Conservation (phyloP, 1,140 invertebrate genomes). For the Drosophila lini region DNA sequence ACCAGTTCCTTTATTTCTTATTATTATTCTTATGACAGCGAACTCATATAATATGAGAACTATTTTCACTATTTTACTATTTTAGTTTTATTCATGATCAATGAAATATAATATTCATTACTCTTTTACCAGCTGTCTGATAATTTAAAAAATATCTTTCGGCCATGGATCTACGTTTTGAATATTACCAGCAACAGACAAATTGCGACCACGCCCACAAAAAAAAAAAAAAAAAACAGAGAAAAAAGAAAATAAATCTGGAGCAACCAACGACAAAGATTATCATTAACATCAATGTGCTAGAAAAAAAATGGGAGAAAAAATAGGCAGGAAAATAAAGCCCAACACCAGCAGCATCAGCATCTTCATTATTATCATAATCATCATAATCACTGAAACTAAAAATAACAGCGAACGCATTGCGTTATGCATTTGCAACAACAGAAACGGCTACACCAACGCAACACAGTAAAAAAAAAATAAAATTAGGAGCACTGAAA, state of each 20-base stretch:
- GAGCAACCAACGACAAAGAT: conserved; percentile 12
- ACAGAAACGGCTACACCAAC: conserved; percentile 16
- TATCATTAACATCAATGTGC: conserved; percentile 53
- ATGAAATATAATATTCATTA: neutral
- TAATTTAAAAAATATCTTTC: neutral
- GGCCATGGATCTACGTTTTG: neutral
- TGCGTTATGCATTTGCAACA: conserved; percentile 55
- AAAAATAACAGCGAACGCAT: conserved; percentile 72
- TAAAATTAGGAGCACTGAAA: neutral
- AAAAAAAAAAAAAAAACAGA: neutral
- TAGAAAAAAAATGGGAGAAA: conserved; percentile 33
- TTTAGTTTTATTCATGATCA: neutral
- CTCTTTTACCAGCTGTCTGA: neutral
- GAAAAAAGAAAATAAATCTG: conserved; percentile 6
- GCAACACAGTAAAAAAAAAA: conserved; percentile 7
- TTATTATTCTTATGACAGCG: no score
- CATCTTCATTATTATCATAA: conserved; percentile 34
- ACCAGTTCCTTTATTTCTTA: no score
- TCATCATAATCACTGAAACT: conserved; percentile 44
- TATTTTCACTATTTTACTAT: neutral
- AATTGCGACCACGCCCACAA: conserved; percentile 23
- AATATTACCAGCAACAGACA: conserved; percentile 2
- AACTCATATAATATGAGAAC: neutral
- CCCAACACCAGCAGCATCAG: conserved; percentile 5
- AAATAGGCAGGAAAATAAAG: conserved; percentile 11